Conservation (phyloP, 2,888 invertebrate species). For the Heliconius hortense region DNA sequence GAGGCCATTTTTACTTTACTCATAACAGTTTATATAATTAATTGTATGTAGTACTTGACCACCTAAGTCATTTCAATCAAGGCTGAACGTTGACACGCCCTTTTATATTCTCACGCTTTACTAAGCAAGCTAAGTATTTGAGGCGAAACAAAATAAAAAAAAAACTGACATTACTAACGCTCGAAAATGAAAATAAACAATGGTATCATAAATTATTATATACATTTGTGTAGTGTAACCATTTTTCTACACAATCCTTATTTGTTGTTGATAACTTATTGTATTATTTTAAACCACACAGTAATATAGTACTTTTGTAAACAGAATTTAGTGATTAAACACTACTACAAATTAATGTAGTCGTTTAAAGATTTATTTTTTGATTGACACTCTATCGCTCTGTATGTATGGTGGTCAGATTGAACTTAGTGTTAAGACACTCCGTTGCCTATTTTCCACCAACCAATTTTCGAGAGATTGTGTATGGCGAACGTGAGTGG, state of each 20-base stretch:
- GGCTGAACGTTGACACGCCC: constrained; percentile 60
- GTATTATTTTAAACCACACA: background rate
- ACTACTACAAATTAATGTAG: no score
- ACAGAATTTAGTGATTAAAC: no score
- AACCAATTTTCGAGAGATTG: no score
- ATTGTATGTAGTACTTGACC: constrained; percentile 26
- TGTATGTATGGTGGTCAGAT: no score
- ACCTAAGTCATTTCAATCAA: constrained; percentile 53
- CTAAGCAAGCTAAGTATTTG: constrained; percentile 49
- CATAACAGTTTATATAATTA: background rate
- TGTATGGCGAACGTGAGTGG: no score
- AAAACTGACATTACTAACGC: constrained; percentile 57
- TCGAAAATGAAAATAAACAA: constrained; percentile 70
- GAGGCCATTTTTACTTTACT: background rate
- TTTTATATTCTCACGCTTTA: constrained; percentile 68
- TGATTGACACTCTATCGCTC: no score
- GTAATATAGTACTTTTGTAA: no score
- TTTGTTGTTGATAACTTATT: background rate
- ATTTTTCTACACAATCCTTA: constrained; percentile 1
- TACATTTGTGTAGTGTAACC: constrained; percentile 44
- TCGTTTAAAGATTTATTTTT: no score
- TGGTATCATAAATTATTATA: constrained; percentile 55
- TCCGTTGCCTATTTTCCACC: no score
- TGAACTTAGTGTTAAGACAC: no score
- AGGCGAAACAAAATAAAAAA: constrained; percentile 56